Conservation (phyloP, 1,140 invertebrate genomes). For the Cydia strobilella region DNA sequence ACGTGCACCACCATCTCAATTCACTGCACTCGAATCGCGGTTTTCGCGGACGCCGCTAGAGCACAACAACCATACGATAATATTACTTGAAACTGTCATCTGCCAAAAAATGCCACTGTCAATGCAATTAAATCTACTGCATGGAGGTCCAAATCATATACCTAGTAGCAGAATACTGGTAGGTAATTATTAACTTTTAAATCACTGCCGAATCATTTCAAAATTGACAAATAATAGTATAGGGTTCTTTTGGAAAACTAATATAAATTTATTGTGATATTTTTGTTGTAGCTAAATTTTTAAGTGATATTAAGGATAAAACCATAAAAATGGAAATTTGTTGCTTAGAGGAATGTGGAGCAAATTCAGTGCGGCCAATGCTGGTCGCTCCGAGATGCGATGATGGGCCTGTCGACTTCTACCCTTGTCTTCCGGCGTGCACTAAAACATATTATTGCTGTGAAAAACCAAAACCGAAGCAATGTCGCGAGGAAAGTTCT, state of each 20-base stretch:
- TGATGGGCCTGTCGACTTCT: slow-evolving; percentile 49
- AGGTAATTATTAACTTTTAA: slow-evolving; percentile 30
- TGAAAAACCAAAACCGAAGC: slow-evolving; percentile 45
- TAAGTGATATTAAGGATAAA: slow-evolving; percentile 47
- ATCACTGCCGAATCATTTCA: slow-evolving; percentile 33
- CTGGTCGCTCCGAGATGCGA: slow-evolving; percentile 51
- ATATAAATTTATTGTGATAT: slow-evolving; percentile 41
- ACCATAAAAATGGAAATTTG: slow-evolving; percentile 61
- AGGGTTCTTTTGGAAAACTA: slow-evolving; percentile 34
- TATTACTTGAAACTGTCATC: too few species aligned
- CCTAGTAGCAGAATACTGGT: background rate
- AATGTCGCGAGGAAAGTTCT: background rate
- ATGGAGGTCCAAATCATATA: background rate
- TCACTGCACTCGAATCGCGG: too few species aligned
- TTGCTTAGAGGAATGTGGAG: slow-evolving; percentile 54
- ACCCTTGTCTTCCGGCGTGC: slow-evolving; percentile 59
- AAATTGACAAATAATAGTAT: slow-evolving; percentile 41
- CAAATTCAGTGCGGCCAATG: slow-evolving; percentile 58
- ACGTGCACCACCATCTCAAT: too few species aligned
- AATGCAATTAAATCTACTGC: too few species aligned
- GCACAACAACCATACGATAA: too few species aligned
- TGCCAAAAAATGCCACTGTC: too few species aligned
- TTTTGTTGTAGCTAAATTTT: slow-evolving; percentile 43
- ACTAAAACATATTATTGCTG: slow-evolving; percentile 49
- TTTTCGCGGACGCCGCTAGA: too few species aligned